These are phyloP conservation scores for Megalopta genalis DNA, from an alignment of 1,140 invertebrate genomes.

Conservation along the genomic window DNA sequence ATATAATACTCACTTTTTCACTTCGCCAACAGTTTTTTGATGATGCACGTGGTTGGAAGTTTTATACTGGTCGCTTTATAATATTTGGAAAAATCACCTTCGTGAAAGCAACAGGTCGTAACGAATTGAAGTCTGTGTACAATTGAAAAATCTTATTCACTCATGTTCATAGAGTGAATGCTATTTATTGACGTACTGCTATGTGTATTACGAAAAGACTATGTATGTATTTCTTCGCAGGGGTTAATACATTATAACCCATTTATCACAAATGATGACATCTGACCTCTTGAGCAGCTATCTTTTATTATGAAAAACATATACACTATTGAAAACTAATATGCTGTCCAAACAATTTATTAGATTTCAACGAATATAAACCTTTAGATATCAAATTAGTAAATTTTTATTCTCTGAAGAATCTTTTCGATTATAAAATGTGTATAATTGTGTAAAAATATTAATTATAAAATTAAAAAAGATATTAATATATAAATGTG, in stretches of 20 bases:
- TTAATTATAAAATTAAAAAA: no score
- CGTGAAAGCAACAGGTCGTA: conserved; percentile 27
- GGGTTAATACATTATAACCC: conserved; percentile 43
- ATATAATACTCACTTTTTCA: neutral
- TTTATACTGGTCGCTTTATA: neutral
- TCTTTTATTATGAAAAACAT: neutral
- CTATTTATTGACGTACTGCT: neutral
- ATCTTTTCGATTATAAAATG: no score
- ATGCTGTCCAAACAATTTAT: neutral
- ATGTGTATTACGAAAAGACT: conserved; percentile 9
- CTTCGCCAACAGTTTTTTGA: no score
- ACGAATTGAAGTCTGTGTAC: neutral
- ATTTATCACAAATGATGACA: conserved; percentile 36
- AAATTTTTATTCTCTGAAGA: neutral
- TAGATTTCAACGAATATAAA: neutral
- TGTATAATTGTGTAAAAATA: no score
- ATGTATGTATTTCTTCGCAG: conserved; percentile 20
- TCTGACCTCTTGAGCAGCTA: conserved; percentile 21
- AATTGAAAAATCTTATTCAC: no score
- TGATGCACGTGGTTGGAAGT: neutral
- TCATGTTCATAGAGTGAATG: neutral
- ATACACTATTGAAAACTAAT: neutral
- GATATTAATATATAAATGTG: no score
- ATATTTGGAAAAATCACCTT: neutral
- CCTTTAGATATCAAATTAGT: neutral